Base-by-base conservation (phyloP, 2,888 invertebrate species). In the Drosophila vallismaia region DNA sequence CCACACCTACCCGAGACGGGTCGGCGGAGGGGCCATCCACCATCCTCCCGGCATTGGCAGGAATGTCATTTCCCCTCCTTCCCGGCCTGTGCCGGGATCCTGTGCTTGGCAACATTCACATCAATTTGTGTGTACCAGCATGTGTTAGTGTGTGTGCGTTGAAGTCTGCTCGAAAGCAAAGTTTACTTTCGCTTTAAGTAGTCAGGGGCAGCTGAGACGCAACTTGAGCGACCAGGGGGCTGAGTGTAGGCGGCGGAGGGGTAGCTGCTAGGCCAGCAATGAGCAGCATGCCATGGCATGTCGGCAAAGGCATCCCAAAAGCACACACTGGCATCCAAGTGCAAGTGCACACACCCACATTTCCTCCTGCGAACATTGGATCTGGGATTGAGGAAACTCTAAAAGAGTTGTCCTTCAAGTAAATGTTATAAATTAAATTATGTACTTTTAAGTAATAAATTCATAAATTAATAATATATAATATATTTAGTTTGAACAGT, bases 161-260 rank as follows among this genome's bases (percentile, higher is more conserved):
- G 63, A 74, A 70, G 71, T 64, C 64, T 71, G 79, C 73, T 60
- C 66, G 64, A 73, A 75, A 74, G 84, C 72, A 78, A 83, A 83
- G 77, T 83, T 86, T 80, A 81, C 86, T 80, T 86, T 86, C 71
- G 77, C 75, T 86, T 83, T 76, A 86, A 86, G 80, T 86, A 83
- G 80, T 78, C 74, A 67, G 66, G 50, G 31, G 52, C 51, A 31
- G 38, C 48, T 48, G 57, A 26, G 54, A 44, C 19, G 54, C 38
- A 46, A 29, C 45, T 14, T 31, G 60, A 36, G 51, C 52, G 50
- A 52, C 8, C 58, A 48, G 58, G 24, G 62, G 40, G 12, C 10
- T 12, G 40, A n/a, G 36, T n/a, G 12, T n/a, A 12, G 36, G 36
- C 10, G 38, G 49, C 42, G 19, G 31, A 5, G 28, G n/a, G 29